Percentiles rank a stretch among this genome's conserved stretches.
phyloP scores from a whole-genome alignment of 2,888 invertebrate species.

The Orthosia gracilis region DNA sequence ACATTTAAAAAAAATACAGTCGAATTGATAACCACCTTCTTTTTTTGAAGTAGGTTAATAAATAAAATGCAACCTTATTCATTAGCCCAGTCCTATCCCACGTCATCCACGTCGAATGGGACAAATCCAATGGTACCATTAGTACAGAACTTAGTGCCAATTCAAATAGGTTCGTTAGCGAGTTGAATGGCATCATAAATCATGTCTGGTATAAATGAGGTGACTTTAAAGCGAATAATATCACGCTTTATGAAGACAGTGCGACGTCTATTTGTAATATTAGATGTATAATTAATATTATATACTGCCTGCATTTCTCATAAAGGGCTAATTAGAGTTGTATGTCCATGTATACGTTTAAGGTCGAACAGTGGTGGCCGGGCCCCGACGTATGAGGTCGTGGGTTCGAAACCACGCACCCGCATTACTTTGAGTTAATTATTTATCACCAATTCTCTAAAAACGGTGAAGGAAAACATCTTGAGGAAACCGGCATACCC shows the following conservation, averaged over 20 bases:
- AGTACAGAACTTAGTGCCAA: constrained; percentile 33
- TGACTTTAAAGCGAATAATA: constrained; percentile 25
- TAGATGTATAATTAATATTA: constrained; percentile 11
- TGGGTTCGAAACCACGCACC: no score
- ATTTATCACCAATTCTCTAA: no score
- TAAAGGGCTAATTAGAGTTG: no score
- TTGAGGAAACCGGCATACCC: no score
- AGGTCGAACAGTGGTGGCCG: no score
- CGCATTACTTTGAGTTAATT: no score
- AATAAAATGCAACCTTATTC: constrained; percentile 1
- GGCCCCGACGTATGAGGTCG: no score
- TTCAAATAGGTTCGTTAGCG: constrained; percentile 40
- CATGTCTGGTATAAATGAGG: constrained; percentile 39
- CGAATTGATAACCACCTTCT: no score
- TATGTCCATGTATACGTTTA: no score
- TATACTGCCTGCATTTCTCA: neutral
- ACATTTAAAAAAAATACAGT: no score
- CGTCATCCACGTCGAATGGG: constrained; percentile 16
- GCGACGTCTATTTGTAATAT: neutral
- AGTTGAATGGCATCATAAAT: constrained; percentile 35
- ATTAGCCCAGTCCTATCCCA: constrained; percentile 10
- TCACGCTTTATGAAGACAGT: constrained; percentile 9
- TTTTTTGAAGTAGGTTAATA: no score
- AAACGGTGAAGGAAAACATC: no score
- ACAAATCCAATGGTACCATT: constrained; percentile 25